phyloP scores from a whole-genome alignment of 1,140 invertebrate species.

The Eufriesea mexicana region DNA sequence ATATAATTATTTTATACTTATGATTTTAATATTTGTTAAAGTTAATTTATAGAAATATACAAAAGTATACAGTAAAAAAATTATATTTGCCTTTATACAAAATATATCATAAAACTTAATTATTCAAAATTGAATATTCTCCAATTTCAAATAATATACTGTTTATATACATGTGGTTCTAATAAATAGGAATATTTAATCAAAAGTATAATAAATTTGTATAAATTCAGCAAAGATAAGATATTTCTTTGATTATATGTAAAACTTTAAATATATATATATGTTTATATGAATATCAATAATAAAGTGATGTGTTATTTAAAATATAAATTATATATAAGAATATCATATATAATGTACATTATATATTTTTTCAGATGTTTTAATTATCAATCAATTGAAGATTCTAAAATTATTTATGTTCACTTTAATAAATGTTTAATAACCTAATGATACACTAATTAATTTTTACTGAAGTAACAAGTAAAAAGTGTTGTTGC shows the following conservation, averaged over 20 bases:
- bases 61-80: too few species aligned
- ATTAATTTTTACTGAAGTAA: conserved; percentile 4
- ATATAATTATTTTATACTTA: not conserved
- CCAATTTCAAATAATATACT: too few species aligned
- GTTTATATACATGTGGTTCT: too few species aligned
- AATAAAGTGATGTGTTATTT: not conserved
- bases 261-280: too few species aligned
- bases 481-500: not conserved
- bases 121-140: not conserved
- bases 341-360: not conserved
- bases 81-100: too few species aligned
- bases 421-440: not conserved
- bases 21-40: not conserved
- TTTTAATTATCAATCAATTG: not conserved
- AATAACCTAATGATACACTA: not conserved
- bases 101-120: too few species aligned
- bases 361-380: conserved; percentile 5
- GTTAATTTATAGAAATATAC: not conserved
- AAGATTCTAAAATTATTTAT: not conserved
- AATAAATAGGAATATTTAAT: too few species aligned
- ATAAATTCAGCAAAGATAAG: not conserved
- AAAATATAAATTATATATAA: not conserved
- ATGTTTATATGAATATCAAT: not conserved
- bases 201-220: not conserved
- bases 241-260: too few species aligned